Conservation (phyloP, 2,888 invertebrate genomes). For the Tanytarsus gracilentus region DNA sequence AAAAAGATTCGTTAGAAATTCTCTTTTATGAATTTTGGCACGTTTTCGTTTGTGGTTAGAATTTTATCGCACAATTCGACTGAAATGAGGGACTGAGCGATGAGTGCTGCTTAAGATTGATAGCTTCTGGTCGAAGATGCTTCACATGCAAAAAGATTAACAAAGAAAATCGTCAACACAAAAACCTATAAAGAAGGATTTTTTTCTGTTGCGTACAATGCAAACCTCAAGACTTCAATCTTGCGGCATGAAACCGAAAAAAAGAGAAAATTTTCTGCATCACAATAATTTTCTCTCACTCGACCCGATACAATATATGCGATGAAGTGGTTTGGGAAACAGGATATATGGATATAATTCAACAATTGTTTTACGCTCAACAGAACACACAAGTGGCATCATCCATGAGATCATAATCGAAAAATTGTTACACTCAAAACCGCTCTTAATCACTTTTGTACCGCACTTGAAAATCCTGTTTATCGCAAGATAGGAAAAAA, state of each 20-base stretch:
- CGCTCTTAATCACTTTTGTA: not conserved
- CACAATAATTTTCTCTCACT: not conserved
- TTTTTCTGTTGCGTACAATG: slow-evolving; percentile 1
- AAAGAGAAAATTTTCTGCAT: not conserved
- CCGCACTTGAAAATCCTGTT: slow-evolving; percentile 1
- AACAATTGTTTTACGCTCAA: slow-evolving; percentile 25
- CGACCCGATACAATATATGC: too few species aligned
- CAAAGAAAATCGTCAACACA: too few species aligned
- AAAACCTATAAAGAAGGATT: too few species aligned
- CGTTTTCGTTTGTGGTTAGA: not conserved
- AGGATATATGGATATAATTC: slow-evolving; percentile 23
- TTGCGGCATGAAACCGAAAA: slow-evolving; percentile 11
- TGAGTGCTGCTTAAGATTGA: too few species aligned
- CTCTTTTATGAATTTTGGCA: slow-evolving; percentile 5
- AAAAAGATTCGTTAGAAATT: too few species aligned
- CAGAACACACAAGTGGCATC: slow-evolving; percentile 14
- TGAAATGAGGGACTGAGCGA: too few species aligned
- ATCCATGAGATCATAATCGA: slow-evolving; percentile 4
- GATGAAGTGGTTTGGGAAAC: slow-evolving; percentile 21
- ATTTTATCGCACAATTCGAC: not conserved
- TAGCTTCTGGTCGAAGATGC: too few species aligned
- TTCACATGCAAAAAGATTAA: too few species aligned
- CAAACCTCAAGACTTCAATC: slow-evolving; percentile 28
- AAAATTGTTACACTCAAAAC: slow-evolving; percentile 6
- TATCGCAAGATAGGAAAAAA: not conserved